Base-by-base conservation (phyloP, 2,797 vertebrate species). In the Erpetoichthys calabaricus region DNA sequence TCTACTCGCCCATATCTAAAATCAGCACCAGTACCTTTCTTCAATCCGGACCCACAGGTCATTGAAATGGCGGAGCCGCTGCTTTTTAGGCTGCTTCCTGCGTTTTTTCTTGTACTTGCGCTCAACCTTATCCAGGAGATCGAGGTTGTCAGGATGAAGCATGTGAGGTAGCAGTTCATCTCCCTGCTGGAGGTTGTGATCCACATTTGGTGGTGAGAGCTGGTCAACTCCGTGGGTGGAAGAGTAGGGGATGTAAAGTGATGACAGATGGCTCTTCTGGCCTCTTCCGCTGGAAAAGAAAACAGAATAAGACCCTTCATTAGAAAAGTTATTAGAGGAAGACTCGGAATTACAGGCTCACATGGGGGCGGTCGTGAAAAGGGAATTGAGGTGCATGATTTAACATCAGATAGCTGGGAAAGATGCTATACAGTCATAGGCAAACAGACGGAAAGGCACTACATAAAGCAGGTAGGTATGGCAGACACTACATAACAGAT, bases 31-130 rank as follows among this genome's bases (percentile, higher is more conserved):
- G 72, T 75, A 91, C 89, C 91, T 91, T 65, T 89, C 85, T 64
- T 89, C 84, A 52, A 93, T 80, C 60, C 82, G 79, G 62, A 94
- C 85, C 89, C 91, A 93, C 56, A 93, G 86, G 67, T 92, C 86
- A 0, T 86, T 93, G 58, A 95, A 91, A 70, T 91, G 89, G 1
- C 84, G 64, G 51, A 86, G 77, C 2, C 74, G 64, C 65, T 83
- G 82, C 51, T 86, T 90, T 71, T 81, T 82, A 65, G 81, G 83
- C 57, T 83, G 84, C 67, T 79, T 68, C 54, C 78, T 76, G 52
- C 70, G 72, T 67, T 71, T 76, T 65, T 89, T 90, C 73, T 81
- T 73, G 71, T 89, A 80, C 66, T 80, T 89, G 57, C 73, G 82
- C 65, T 89, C 78, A 0, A 68, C 75, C 57, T 84, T 83, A 56